phyloP scores from a whole-genome alignment of 1,140 invertebrate species.

The Drosophila trapezifrons region DNA sequence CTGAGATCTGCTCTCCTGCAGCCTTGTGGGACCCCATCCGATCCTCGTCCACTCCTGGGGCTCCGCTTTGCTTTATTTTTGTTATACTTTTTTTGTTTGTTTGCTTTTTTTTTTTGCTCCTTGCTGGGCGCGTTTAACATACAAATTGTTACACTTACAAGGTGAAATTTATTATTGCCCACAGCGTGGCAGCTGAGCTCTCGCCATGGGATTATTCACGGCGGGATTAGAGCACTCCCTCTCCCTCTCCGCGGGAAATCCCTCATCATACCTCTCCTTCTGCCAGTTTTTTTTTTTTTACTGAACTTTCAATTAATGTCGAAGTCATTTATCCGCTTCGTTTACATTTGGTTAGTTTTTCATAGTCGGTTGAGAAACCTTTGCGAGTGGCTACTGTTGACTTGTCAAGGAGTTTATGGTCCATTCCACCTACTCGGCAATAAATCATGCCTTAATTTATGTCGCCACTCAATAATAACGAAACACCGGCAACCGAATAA shows the following conservation, averaged over 20 bases:
- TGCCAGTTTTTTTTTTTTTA: constrained; percentile 8
- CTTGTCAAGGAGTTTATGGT: constrained; percentile 66
- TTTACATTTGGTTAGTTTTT: constrained; percentile 43
- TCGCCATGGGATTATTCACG: constrained; percentile 49
- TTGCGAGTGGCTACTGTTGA: constrained; percentile 43
- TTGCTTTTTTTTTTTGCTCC: constrained; percentile 14
- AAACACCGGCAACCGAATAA: constrained; percentile 61
- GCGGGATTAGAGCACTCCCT: constrained; percentile 41
- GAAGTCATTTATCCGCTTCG: constrained; percentile 39
- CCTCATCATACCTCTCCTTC: not conserved
- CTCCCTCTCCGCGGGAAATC: too few species aligned
- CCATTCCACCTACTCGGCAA: constrained; percentile 60
- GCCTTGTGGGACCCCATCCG: constrained; percentile 52
- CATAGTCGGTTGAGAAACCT: constrained; percentile 25
- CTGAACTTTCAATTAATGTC: constrained; percentile 50
- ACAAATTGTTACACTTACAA: constrained; percentile 84
- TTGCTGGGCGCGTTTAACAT: constrained; percentile 76
- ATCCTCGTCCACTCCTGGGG: constrained; percentile 34
- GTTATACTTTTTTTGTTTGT: constrained; percentile 13
- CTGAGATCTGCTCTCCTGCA: constrained; percentile 38
- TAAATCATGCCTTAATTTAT: constrained; percentile 75
- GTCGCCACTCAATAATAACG: constrained; percentile 57
- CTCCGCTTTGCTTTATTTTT: constrained; percentile 13
- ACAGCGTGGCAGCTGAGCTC: constrained; percentile 35
- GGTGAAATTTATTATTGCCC: constrained; percentile 79